phyloP scores from a whole-genome alignment of 1,140 invertebrate genomes.

The Leptinotarsa defecta region DNA sequence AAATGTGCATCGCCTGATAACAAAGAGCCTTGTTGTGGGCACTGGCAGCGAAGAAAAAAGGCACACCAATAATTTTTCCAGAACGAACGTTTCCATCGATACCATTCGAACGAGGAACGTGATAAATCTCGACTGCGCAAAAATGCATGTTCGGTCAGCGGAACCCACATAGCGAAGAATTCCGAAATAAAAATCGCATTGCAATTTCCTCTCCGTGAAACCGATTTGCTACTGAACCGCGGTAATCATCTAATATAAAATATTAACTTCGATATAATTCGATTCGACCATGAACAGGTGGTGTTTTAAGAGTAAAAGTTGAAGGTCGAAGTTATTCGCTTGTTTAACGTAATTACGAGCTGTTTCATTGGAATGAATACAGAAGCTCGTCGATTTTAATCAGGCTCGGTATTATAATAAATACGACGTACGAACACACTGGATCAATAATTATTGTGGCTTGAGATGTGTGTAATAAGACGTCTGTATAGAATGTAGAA shows the following conservation, averaged over 20 bases:
- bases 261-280: conserved; percentile 6
- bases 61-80: no score
- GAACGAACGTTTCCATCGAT: no score
- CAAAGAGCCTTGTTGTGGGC: no score
- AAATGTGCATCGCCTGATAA: no score
- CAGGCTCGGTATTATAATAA: conserved; percentile 19
- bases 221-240: background rate
- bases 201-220: conserved; percentile 5
- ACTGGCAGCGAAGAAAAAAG: no score
- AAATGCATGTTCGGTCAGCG: no score
- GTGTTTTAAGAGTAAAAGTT: conserved; percentile 22
- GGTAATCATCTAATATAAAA: background rate
- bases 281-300: conserved; percentile 22
- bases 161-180: background rate
- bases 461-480: conserved; percentile 2
- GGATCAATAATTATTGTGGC: conserved; percentile 6
- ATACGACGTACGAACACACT: conserved; percentile 2
- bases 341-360: conserved; percentile 16
- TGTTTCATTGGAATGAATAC: conserved; percentile 18
- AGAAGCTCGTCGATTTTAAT: conserved; percentile 28
- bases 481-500: conserved; percentile 6
- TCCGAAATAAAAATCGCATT: background rate
- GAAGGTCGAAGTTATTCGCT: conserved; percentile 16
- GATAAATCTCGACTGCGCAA: no score
- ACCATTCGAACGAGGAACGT: no score